Evolutionary conservation across 2,797 vertebrate species (phyloP).

Genomic region (Smutsia gigantea): DNA sequence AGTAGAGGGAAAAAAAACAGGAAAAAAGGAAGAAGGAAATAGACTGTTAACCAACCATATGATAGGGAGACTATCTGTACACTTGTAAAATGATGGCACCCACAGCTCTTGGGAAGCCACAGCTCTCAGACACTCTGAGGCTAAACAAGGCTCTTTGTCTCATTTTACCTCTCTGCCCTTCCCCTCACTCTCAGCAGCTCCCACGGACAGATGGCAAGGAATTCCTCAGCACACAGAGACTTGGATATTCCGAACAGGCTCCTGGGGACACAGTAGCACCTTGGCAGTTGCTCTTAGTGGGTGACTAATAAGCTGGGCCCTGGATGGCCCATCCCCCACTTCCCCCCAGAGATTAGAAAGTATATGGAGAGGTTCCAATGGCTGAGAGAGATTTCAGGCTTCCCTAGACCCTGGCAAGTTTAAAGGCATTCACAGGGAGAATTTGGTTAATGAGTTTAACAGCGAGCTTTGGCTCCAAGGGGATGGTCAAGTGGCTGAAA

Average conservation of each 20-base stretch:
- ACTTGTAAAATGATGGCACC: conserved; percentile 37
- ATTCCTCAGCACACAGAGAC: conserved; percentile 50
- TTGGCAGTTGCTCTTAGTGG: conserved; percentile 64
- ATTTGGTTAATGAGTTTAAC: conserved; percentile 74
- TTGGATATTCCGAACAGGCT: conserved; percentile 53
- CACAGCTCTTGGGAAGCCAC: conserved; percentile 50
- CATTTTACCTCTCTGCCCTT: conserved; percentile 7
- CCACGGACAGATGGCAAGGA: conserved; percentile 53
- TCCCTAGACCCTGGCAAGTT: conserved; percentile 59
- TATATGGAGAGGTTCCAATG: conserved; percentile 57
- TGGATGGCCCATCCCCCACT: not conserved
- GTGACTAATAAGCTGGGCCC: conserved; percentile 53
- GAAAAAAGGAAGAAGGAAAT: conserved; percentile 36
- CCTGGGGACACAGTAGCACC: conserved; percentile 70
- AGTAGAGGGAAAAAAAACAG: not conserved
- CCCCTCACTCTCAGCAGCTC: not conserved
- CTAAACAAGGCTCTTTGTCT: conserved; percentile 24
- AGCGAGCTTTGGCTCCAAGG: conserved; percentile 69
- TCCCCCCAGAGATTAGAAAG: conserved; percentile 44
- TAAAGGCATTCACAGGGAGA: conserved; percentile 73
- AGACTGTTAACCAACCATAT: conserved; percentile 36
- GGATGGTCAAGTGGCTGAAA: conserved; percentile 66
- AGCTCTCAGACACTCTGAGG: conserved; percentile 17
- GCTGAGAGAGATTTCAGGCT: not conserved
- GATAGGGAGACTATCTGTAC: not conserved